A percentile compares a stretch with the other conserved stretches of the same genome.
Evolutionary conservation across 2,113 vertebrate species (phyloP).

Genomic region (Syrmaticus mikado): DNA sequence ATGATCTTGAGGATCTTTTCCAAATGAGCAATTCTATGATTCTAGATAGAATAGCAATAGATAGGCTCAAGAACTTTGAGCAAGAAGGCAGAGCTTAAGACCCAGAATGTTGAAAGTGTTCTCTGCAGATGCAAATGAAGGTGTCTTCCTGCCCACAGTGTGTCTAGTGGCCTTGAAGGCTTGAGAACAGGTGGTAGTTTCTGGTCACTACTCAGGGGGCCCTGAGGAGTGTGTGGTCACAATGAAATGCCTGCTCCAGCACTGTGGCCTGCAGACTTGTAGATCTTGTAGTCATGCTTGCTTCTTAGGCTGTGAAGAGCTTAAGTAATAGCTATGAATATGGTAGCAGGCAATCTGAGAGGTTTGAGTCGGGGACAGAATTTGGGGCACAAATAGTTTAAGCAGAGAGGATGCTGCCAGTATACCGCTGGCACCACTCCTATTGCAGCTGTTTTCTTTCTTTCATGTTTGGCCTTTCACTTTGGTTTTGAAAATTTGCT

Average conservation of each 20-base stretch:
- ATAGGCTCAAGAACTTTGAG: background rate
- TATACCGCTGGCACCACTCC: background rate
- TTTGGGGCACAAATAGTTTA: background rate
- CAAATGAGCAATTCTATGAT: too few relatives aligned
- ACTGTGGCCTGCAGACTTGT: background rate
- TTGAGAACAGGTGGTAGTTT: background rate
- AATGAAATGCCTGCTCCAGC: background rate
- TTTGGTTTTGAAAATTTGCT: background rate
- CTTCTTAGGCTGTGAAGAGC: background rate
- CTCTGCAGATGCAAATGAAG: background rate
- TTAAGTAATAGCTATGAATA: background rate
- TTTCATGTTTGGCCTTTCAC: background rate
- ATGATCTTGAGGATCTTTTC: too few relatives aligned
- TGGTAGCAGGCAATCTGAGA: background rate
- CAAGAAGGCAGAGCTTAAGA: background rate
- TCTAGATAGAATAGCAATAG: background rate
- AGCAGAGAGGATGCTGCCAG: background rate
- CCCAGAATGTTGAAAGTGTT: background rate
- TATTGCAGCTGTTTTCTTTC: background rate
- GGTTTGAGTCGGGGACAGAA: background rate
- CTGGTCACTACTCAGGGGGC: background rate
- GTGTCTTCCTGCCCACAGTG: background rate
- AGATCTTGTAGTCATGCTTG: background rate
- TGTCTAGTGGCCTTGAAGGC: background rate
- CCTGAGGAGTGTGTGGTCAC: background rate